These are phyloP conservation scores for Phragmatobia fuliginosa DNA, from an alignment of 2,888 invertebrate genomes.

Conservation along the genomic window DNA sequence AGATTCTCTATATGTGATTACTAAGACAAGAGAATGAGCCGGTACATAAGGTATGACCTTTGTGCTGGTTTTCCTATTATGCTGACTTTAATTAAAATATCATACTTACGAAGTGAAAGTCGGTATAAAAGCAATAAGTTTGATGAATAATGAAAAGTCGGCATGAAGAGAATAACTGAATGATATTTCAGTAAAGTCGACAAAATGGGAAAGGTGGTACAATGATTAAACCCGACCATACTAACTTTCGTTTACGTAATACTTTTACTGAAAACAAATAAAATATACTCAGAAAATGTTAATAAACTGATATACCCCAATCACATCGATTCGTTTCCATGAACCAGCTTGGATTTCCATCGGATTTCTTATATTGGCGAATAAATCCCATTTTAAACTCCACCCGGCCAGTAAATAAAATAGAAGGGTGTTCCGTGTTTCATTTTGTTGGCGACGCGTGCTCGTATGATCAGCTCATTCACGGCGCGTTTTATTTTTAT, in stretches of 20 bases:
- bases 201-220: no score
- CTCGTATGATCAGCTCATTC: conserved; percentile 68
- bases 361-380: conserved; percentile 69
- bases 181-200: no score
- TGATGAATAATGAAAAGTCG: no score
- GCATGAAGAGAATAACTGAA: no score
- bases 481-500: conserved; percentile 75
- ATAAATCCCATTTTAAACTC: conserved; percentile 80
- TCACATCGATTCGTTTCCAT: conserved; percentile 53
- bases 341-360: conserved; percentile 51
- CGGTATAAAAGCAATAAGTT: no score
- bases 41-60: no score
- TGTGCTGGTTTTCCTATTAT: no score
- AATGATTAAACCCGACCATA: no score
- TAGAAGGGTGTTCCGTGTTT: conserved; percentile 74
- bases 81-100: no score
- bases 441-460: conserved; percentile 63
- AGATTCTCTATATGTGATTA: no score
- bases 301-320: conserved; percentile 42
- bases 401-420: conserved; percentile 76
- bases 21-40: neutral
- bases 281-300: conserved; percentile 12
- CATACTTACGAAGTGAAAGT: no score
- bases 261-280: conserved; percentile 15
- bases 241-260: neutral